A percentile compares a stretch with the other conserved stretches of the same genome.
phyloP scores from a whole-genome alignment of 2,888 invertebrate species.

The Geophilus truncorum region DNA sequence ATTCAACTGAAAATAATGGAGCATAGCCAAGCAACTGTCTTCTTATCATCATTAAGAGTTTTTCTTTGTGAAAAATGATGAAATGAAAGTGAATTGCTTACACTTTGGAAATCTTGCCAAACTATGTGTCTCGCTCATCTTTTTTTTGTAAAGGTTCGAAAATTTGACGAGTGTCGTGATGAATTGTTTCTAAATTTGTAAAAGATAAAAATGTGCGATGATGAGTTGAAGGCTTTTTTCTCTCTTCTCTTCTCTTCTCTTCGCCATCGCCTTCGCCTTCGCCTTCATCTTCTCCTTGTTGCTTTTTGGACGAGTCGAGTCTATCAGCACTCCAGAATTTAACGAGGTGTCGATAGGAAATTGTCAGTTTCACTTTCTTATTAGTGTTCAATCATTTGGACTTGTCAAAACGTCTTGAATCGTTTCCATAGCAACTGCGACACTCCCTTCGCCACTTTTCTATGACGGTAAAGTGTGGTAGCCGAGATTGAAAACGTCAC shows the following conservation, averaged over 20 bases:
- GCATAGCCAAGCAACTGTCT: slow-evolving; percentile 27
- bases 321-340: neutral
- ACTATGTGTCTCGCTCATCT: neutral
- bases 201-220: neutral
- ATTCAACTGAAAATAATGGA: slow-evolving; percentile 15
- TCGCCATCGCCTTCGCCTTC: too few relatives aligned
- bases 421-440: slow-evolving; percentile 1
- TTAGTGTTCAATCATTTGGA: slow-evolving; percentile 17
- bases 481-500: slow-evolving; percentile 24
- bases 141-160: neutral
- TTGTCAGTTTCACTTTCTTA: slow-evolving; percentile 19
- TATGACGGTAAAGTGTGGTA: slow-evolving; percentile 13
- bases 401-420: slow-evolving; percentile 8
- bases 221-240: neutral
- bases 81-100: slow-evolving; percentile 16
- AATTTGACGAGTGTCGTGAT: neutral
- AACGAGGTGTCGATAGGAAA: neutral
- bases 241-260: neutral
- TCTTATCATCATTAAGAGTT: slow-evolving; percentile 27
- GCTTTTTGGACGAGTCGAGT: neutral
- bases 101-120: slow-evolving; percentile 25
- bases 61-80: slow-evolving; percentile 20
- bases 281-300: neutral
- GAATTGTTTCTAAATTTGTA: neutral
- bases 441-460: slow-evolving; percentile 4